Base-by-base conservation (phyloP, 2,888 invertebrate genomes). In the Rotaria sp. region DNA sequence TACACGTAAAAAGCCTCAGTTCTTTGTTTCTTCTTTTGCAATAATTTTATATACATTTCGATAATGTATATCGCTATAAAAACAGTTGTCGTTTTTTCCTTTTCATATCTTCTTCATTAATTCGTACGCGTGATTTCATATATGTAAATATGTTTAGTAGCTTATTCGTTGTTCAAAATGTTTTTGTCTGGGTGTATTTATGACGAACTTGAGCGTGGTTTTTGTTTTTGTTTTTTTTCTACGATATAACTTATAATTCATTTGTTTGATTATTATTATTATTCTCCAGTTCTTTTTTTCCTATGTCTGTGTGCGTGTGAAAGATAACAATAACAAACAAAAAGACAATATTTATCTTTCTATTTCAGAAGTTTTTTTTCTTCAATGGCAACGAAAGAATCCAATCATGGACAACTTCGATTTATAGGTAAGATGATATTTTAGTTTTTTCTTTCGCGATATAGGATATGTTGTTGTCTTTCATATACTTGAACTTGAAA, bases 241-340 rank as follows among this genome's bases (percentile, higher is more conserved):
- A 67, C 18, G 35, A 59, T 59, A 59, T 59, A n/a, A n/a, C 57
- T 59, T 59, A n/a, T 59, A 67, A 67, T 67, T 67, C 67, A 67
- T 67, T 35, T 67, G 67, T 35, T 67, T 67, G 67, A 35, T 67
- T 35, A 67, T 67, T 67, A 67, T 67, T 35, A 67, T 30, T 67
- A 18, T 67, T 67, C n/a, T 59, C 30, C 11, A 30, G 21, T 30
- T 18, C 21, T 67, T 38, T 35, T 67, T 18, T 50, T 18, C 18
- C 15, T 18, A 18, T 18, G 15, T 50, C 11, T 67, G 7, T 30
- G 35, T 67, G 35, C 21, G 35, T 18, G 35, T 21, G 35, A 67
- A 67, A 35, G 67, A 67, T 67, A 67, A 67, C 35, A 67, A 67
- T 67, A 67, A 38, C 67, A 67, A 67, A 35, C 67, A 67, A 35